phyloP scores from a whole-genome alignment of 2,888 invertebrate genomes.

The Caenorhabditis sinica region DNA sequence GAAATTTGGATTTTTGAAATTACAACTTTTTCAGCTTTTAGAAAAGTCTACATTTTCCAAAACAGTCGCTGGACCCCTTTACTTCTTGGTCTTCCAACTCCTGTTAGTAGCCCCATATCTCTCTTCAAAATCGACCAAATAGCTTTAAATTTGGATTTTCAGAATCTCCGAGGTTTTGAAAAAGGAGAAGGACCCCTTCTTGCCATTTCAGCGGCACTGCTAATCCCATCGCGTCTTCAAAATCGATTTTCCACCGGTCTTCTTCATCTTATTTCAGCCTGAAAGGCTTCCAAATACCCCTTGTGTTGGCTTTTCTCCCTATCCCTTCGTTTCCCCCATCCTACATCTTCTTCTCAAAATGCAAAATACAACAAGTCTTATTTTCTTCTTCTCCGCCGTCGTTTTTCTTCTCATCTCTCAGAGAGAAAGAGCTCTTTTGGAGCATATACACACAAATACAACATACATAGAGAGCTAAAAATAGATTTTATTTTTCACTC shows the following conservation, averaged over 20 bases:
- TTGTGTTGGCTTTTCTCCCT: background rate
- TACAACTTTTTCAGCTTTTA: no score
- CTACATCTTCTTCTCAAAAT: slow-evolving; percentile 21
- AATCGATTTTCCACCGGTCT: no score
- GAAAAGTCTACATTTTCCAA: no score
- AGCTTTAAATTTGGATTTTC: background rate
- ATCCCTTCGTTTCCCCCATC: background rate
- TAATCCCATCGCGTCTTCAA: no score
- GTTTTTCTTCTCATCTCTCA: no score
- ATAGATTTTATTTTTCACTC: slow-evolving; percentile 51
- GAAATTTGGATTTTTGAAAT: background rate
- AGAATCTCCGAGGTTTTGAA: background rate
- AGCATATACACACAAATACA: background rate
- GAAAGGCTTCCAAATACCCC: background rate
- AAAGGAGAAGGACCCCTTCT: no score
- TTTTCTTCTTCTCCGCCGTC: background rate
- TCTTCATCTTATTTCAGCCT: no score
- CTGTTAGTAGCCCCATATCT: no score
- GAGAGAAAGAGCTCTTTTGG: background rate
- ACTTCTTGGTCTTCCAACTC: no score
- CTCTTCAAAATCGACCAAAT: background rate
- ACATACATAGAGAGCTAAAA: slow-evolving; percentile 20
- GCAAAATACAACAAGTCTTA: slow-evolving; percentile 33
- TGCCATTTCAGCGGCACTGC: no score
- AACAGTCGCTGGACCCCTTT: no score